Evolutionary conservation across 2,888 invertebrate genomes (phyloP), one percentile per base, ranked within the genome.

Genomic region (Campoplex capitator): DNA sequence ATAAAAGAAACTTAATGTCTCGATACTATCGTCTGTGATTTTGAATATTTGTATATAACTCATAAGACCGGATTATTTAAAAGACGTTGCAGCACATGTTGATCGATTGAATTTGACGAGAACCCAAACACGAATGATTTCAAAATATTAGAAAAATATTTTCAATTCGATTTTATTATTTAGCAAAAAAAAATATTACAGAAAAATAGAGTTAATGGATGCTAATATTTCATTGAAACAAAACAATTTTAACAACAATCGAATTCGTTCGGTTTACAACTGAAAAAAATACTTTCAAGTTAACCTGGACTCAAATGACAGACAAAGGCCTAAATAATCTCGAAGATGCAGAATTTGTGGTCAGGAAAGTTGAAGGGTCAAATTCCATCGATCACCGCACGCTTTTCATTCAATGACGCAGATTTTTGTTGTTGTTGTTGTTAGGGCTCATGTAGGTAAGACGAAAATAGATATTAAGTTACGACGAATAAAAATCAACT

Each of bases 1-100:
- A 62, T 45, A 48, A 76, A 68, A 18, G 23, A 71, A 73, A 56
- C 84, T 86, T 85, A 71, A 70, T 83, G 83, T 88, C 86, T 87
- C 76, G 62, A 83, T 85, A 86, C 86, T 79, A 85, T 89, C 88
- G 86, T 88, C 89, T 89, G 89, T 89, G 89, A 89, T 89, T 89
- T 85, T 83, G 73, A 84, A 87, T 65, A 82, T 83, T 85, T 75
- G 77, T 79, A 85, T 83, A 88, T 83, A 88, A 85, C 77, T 62
- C 58, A 81, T 87, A 86, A 74, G 75, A 68, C 84, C 56, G 38
- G 45, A 88, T 85, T 68, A 74, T 83, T 83, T 75, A 71, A 38
- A 51, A 48, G 32, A n/a, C 45, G 73, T 62, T 74, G 54, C 62
- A 68, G 68, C 23, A 84, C 45, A 45, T 54, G 77, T 78, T 73